Base-by-base conservation (phyloP, 2,113 vertebrate species). In the Urocitellus parryii region DNA sequence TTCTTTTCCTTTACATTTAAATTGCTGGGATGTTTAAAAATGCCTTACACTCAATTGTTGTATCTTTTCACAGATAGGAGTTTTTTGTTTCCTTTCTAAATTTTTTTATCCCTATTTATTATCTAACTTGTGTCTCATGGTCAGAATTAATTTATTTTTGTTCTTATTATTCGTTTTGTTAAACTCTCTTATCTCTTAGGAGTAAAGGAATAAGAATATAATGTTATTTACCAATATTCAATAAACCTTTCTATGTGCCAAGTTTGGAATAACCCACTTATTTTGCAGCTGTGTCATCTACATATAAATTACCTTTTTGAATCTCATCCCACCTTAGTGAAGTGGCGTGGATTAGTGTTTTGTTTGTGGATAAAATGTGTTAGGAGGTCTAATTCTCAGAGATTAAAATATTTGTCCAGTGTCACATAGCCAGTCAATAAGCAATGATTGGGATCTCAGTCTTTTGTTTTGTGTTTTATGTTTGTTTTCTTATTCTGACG, bases 321-420 rank as follows among this genome's bases (percentile, higher is more conserved):
- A 91, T 93, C 61, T 91, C 10, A 68, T 82, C 37, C 85, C 34
- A 96, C 39, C 13, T 95, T 77, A 91, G 65, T 79, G 27, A 96
- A 85, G 25, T 96, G 67, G 45, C 56, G 24, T 91, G n/a, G 10
- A 29, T 73, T 88, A 68, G 22, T 89, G 17, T 90, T 91, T 95
- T 95, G 42, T 88, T 93, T 95, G 34, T 10, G 25, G 70, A 12
- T 96, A 78, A 96, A 93, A 83, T 91, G 63, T 92, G 48, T 61
- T 90, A n/a, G 89, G 81, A 92, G 65, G 61, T 78, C 53, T 53
- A n/a, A 94, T 39, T 95, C 37, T 88, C 37, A 63, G 56, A 88
- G 32, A 91, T 80, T 67, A 74, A 70, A 53, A 72, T 13, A 53
- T 89, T 70, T 80, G 22, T 37, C 86, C 17, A 58, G 0, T 94